Base-by-base conservation (phyloP, 2,888 invertebrate genomes). In the Synergus umbraculus region DNA sequence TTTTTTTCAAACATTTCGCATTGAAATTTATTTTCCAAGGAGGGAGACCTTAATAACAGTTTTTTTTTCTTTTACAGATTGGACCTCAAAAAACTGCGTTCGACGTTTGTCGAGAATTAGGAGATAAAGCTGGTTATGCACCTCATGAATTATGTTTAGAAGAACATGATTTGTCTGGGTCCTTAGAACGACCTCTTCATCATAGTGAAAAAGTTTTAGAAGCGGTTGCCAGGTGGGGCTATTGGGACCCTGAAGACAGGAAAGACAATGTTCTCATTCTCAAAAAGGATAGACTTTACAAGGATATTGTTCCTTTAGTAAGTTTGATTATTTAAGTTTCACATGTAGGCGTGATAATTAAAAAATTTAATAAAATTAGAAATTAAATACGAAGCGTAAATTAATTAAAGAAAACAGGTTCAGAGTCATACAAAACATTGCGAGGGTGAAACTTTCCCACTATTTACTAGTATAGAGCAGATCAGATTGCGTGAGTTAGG, bases 181-280 rank as follows among this genome's bases (percentile, higher is more conserved):
- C 95, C 18, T 92, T 97, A 92, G 94, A 95, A 77, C 93, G 98
- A 0, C 96, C 96, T 0, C 93, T 98, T 1, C 97, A 97, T 91
- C 95, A 96, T 85, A 94, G 95, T 76, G 97, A 97, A 89, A 94
- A 95, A 76, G 95, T 95, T 0, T 90, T 95, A 2, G 94, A 95
- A 85, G 94, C 95, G 0, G 96, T 96, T 0, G 93, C 96, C 0
- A 94, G 96, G 77, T 98, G 98, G 98, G 95, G 97, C 1, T 96
- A 96, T 88, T 98, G 98, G 98, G 96, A 97, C 76, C 95, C 96
- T 81, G 94, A 95, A n/a, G 97, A 97, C 91, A 93, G 97, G 54
- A 96, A 96, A 90, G 95, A 96, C 86, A 98, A 97, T 90, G 95
- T 96, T 90, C 93, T 98, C 60, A 93, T 97, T 22, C 93, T 98